Conservation (phyloP, 2,888 invertebrate genomes). For the Eudasyphora cyanicolor region DNA sequence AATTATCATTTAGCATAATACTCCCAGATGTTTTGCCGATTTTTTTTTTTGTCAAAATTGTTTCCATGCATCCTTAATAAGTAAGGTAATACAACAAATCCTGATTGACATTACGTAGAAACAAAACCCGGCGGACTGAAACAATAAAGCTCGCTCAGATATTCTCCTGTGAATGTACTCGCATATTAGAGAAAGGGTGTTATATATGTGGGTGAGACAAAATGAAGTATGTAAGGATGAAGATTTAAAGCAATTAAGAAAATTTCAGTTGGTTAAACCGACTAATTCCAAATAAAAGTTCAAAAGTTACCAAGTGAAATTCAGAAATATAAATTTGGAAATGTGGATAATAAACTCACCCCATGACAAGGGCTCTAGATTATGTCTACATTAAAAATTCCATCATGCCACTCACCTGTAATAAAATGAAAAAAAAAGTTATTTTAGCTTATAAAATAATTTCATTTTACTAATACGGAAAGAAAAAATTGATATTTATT, state of each 20-base stretch:
- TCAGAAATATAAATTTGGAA: too few species aligned
- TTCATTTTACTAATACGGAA: background rate
- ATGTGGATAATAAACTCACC: too few species aligned
- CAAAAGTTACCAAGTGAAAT: too few species aligned
- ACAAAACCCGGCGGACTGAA: background rate
- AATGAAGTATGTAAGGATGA: background rate
- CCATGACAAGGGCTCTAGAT: too few species aligned
- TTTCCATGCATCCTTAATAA: background rate
- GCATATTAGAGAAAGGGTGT: background rate
- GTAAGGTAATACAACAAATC: background rate
- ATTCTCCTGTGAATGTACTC: conserved; percentile 13
- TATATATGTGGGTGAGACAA: background rate
- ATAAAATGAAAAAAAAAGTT: too few species aligned
- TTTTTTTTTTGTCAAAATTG: background rate
- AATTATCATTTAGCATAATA: conserved; percentile 18
- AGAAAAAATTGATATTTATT: background rate
- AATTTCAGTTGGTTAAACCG: too few species aligned
- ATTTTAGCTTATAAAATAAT: background rate
- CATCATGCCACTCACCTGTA: background rate
- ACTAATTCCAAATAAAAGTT: too few species aligned
- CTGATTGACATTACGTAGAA: conserved; percentile 17
- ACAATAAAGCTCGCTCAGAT: conserved; percentile 10
- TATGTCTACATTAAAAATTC: too few species aligned
- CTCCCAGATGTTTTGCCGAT: background rate
- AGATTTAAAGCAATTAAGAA: too few species aligned